Evolutionary conservation across 2,888 invertebrate genomes (phyloP).

Genomic region (Elaeidobius kamerunicus): DNA sequence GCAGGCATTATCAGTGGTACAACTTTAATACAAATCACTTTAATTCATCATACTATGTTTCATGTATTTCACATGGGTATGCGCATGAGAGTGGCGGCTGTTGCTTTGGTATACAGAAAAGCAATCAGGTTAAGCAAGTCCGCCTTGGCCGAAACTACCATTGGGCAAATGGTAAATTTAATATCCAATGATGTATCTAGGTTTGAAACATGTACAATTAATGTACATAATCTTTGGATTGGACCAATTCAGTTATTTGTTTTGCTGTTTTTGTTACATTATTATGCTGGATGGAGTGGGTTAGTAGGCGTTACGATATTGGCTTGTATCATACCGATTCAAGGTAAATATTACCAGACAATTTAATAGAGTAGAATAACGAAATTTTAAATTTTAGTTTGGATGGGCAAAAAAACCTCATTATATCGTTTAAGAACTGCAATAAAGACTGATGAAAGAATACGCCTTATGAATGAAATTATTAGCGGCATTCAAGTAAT

Average conservation of each 20-base stretch:
- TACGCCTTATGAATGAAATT: constrained; percentile 66
- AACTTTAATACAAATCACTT: constrained; percentile 51
- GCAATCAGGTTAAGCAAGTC: constrained; percentile 34
- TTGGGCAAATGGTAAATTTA: constrained; percentile 38
- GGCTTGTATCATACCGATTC: constrained; percentile 42
- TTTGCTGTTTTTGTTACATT: constrained; percentile 54
- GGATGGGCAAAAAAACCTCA: constrained; percentile 43
- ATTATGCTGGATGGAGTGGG: constrained; percentile 46
- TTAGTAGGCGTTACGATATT: constrained; percentile 48
- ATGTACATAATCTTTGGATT: constrained; percentile 76
- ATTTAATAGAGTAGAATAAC: too few relatives aligned
- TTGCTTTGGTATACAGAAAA: constrained; percentile 73
- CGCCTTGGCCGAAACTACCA: constrained; percentile 35
- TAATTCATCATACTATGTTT: constrained; percentile 77
- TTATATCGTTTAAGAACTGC: constrained; percentile 52
- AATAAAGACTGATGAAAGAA: constrained; percentile 60
- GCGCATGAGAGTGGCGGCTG: constrained; percentile 78
- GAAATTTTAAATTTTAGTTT: too few relatives aligned
- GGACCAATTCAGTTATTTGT: constrained; percentile 61
- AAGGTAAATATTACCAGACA: constrained; percentile 40
- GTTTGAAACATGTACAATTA: constrained; percentile 76
- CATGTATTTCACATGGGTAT: constrained; percentile 77
- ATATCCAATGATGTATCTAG: constrained; percentile 58
- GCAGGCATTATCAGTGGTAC: constrained; percentile 63
- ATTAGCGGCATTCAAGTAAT: constrained; percentile 55